phyloP scores from a whole-genome alignment of 1,140 invertebrate genomes.

The Lordiphosa mommai region DNA sequence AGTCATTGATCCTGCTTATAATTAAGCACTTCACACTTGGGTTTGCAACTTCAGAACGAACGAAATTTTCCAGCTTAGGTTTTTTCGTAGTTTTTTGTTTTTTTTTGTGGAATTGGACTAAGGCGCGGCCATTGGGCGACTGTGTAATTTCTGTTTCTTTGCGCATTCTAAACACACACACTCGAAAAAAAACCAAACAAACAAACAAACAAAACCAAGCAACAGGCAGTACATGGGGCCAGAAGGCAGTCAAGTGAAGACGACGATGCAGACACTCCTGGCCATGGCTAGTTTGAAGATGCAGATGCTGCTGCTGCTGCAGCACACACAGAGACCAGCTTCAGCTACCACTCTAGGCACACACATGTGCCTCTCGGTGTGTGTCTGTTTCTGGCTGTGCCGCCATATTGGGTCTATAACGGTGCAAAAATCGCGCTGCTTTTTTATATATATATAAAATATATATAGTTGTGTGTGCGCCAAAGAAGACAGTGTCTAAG shows the following conservation, averaged over 20 bases:
- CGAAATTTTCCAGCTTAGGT: conserved; percentile 33
- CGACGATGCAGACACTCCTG: conserved; percentile 48
- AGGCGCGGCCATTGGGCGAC: conserved; percentile 64
- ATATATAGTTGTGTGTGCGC: conserved; percentile 6
- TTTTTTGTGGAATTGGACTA: conserved; percentile 39
- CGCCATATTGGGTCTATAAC: conserved; percentile 77
- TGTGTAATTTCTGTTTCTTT: conserved; percentile 65
- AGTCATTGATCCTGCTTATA: conserved; percentile 21
- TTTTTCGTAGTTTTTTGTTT: conserved; percentile 4
- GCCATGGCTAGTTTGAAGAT: conserved; percentile 23
- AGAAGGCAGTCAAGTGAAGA: conserved; percentile 70
- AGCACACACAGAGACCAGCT: not conserved
- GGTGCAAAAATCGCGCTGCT: conserved; percentile 75
- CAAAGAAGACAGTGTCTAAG: conserved; percentile 17
- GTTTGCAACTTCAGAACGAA: conserved; percentile 6
- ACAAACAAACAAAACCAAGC: conserved; percentile 56
- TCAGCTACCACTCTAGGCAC: conserved; percentile 25
- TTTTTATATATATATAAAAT: conserved; percentile 31
- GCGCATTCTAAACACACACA: conserved; percentile 61
- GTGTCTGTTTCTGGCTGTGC: conserved; percentile 18
- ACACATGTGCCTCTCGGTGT: conserved; percentile 37
- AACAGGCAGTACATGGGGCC: conserved; percentile 3
- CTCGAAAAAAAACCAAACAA: conserved; percentile 52
- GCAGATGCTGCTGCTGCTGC: conserved; percentile 4
- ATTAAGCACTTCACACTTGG: conserved; percentile 26